Conservation (phyloP, 2,113 vertebrate species). For the Pomatorhinus ruficollis region DNA sequence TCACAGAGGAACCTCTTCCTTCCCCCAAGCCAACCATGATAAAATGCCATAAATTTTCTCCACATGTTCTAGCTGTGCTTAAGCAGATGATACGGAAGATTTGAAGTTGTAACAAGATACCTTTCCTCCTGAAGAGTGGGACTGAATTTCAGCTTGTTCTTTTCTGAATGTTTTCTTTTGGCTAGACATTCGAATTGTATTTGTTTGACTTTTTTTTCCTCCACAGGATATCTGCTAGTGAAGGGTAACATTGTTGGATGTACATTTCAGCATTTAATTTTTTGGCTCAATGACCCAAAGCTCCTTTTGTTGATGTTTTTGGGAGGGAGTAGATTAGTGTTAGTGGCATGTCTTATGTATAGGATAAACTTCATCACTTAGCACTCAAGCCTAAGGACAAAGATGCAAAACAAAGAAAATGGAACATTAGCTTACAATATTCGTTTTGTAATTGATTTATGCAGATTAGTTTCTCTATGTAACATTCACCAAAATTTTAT, state of each 20-base stretch:
- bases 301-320: constrained; percentile 32
- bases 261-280: constrained; percentile 49
- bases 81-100: not conserved
- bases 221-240: not conserved
- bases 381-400: not conserved
- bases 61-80: not conserved
- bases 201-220: not conserved
- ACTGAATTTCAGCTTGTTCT: constrained; percentile 12
- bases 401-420: not conserved
- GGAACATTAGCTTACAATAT: not conserved
- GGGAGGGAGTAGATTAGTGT: not conserved
- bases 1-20: constrained; percentile 24
- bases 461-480: not conserved
- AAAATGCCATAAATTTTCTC: constrained; percentile 40
- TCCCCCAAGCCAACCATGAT: constrained; percentile 16
- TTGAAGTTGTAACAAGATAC: constrained; percentile 30
- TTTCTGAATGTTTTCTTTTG: constrained; percentile 14
- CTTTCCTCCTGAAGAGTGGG: not conserved
- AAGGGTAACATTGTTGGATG: not conserved
- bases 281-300: constrained; percentile 55
- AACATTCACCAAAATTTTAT: not conserved
- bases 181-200: not conserved
- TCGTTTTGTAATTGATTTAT: not conserved
- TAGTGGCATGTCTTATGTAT: not conserved
- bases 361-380: not conserved